Base-by-base conservation (phyloP, 1,140 invertebrate species). In the Medauroidea extradentata region DNA sequence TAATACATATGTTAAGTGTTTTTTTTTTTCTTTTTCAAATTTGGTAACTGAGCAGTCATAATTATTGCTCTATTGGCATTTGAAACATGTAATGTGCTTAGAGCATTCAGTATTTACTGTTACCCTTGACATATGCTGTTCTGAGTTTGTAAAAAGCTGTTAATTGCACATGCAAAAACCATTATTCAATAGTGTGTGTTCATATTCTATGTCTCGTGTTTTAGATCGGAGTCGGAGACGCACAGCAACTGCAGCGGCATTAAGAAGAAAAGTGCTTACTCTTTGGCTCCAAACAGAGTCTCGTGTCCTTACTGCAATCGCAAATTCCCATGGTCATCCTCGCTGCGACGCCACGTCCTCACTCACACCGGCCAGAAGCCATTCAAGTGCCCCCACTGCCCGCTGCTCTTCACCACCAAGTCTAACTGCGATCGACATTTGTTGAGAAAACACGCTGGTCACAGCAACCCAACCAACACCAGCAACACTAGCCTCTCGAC, bases 311-410 rank as follows among this genome's bases (percentile, higher is more conserved):
- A 92, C 67, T 98, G 96, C 72, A 82, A 87, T 48, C 81, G 94
- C 23, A 91, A 92, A 67, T 98, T 98, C 71, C 95, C 95, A 0
- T 98, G 96, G 96, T 90, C 90, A 3, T 96, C 93, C 13, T 97
- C 94, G 0, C 78, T 98, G 11, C 83, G 93, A 2, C 81, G 94
- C 2, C 95, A 98, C 72, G 90, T 97, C 23, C 81, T 95, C 0
- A 96, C 93, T 0, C 93, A 96, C 68, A 96, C 93, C 3, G 95
- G 95, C 3, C 93, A 97, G 71, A 98, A 98, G 69, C 96, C 96
- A 0, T 98, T 89, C 77, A 93, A 95, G 70, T 98, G 96, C 73
- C 86, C 88, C 1, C 86, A 93, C 63, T 98, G 96, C 71, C 87
- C 89, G 0, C 79, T 97, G 1, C 82, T 93, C 0, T 98, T 98